Conservation (phyloP, 2,888 invertebrate genomes). For the Phymatocera aterrima region DNA sequence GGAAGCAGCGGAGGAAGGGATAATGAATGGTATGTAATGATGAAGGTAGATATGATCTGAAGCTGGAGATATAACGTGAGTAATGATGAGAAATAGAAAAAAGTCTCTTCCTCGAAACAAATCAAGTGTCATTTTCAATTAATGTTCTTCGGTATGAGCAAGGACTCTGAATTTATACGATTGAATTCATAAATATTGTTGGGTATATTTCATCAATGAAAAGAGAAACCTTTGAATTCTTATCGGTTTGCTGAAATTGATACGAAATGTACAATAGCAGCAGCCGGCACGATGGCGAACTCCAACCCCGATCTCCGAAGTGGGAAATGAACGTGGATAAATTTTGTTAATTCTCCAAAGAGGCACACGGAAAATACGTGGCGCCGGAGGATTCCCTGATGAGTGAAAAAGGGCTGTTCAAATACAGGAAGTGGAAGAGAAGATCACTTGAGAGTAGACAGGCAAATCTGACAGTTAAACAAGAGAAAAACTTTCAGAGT, state of each 20-base stretch:
- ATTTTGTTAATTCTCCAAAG: not conserved
- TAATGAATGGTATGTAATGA: too few relatives aligned
- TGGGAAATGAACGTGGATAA: not conserved
- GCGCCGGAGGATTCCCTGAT: not conserved
- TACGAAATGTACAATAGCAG: not conserved
- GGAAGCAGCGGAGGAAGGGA: not conserved
- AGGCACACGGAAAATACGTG: not conserved
- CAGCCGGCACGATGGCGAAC: not conserved
- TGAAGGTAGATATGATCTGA: too few relatives aligned
- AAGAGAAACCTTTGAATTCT: too few relatives aligned
- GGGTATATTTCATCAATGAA: too few relatives aligned
- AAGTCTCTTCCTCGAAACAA: too few relatives aligned
- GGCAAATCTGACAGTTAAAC: slow-evolving; percentile 11
- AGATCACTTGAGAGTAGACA: not conserved
- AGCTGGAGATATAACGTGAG: too few relatives aligned
- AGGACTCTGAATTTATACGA: too few relatives aligned
- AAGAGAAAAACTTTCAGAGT: not conserved
- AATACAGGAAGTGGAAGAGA: not conserved
- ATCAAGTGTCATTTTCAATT: too few relatives aligned
- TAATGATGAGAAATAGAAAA: too few relatives aligned
- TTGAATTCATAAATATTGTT: too few relatives aligned
- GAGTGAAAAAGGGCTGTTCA: not conserved
- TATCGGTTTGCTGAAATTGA: too few relatives aligned
- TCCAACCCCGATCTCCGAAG: not conserved
- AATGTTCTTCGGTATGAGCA: too few relatives aligned